phyloP scores from a whole-genome alignment of 2,888 invertebrate genomes.

The Acrobasis repandana region DNA sequence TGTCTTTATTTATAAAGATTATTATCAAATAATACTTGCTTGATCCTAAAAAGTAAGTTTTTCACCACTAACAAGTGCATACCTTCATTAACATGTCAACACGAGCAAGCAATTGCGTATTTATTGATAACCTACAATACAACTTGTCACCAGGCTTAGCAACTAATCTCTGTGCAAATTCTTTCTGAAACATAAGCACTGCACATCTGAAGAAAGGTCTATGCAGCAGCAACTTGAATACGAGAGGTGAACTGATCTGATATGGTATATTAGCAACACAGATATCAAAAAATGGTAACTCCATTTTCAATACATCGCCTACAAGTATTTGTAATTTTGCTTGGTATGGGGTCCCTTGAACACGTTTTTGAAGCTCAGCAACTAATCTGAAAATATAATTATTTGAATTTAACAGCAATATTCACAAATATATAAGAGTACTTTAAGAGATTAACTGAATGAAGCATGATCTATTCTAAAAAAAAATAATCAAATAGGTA shows the following conservation, averaged over 20 bases:
- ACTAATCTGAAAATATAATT: slow-evolving; percentile 85
- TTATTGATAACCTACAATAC: slow-evolving; percentile 97
- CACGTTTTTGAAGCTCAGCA: slow-evolving; percentile 98
- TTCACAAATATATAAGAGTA: too few relatives aligned
- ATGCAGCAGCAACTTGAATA: slow-evolving; percentile 96
- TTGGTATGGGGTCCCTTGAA: slow-evolving; percentile 94
- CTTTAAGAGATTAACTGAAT: too few relatives aligned
- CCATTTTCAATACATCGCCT: slow-evolving; percentile 97
- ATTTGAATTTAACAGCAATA: not conserved
- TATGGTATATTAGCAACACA: slow-evolving; percentile 99
- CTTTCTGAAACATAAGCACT: slow-evolving; percentile 98
- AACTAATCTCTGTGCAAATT: slow-evolving; percentile 98
- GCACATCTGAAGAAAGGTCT: slow-evolving; percentile 95
- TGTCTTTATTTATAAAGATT: too few relatives aligned
- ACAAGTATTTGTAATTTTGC: slow-evolving; percentile 95
- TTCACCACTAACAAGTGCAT: slow-evolving; percentile 32
- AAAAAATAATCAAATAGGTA: too few relatives aligned
- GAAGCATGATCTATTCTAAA: too few relatives aligned
- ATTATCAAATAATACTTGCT: too few relatives aligned
- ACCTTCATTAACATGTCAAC: slow-evolving; percentile 98
- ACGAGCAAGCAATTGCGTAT: slow-evolving; percentile 96
- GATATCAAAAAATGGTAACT: slow-evolving; percentile 98
- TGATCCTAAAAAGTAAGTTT: too few relatives aligned
- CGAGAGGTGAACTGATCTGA: slow-evolving; percentile 97
- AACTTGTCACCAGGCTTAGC: slow-evolving; percentile 99